A percentile compares a stretch with the other conserved stretches of the same genome.
These are phyloP conservation scores for Listronotus bonariensis DNA, from an alignment of 1,140 invertebrate genomes.

Conservation along the genomic window DNA sequence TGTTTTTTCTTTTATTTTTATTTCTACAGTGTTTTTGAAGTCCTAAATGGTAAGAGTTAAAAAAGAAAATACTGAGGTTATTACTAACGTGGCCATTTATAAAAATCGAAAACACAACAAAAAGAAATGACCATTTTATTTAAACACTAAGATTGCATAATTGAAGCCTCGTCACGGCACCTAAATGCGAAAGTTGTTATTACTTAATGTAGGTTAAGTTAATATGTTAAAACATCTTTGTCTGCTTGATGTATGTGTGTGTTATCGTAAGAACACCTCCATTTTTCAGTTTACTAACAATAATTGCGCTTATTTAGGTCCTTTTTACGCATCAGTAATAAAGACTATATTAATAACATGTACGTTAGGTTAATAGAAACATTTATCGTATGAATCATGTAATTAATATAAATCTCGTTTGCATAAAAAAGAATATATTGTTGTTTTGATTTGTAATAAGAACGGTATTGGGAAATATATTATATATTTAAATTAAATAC, in stretches of 20 bases:
- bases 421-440: conserved; percentile 7
- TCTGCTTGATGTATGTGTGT: conserved; percentile 26
- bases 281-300: conserved; percentile 31
- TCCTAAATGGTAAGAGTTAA: too few relatives aligned
- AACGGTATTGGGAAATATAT: too few relatives aligned
- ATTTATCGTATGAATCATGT: conserved; percentile 24
- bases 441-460: too few relatives aligned
- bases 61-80: too few relatives aligned
- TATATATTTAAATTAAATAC: too few relatives aligned
- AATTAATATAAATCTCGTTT: conserved; percentile 16
- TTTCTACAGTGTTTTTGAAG: too few relatives aligned
- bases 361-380: conserved; percentile 10
- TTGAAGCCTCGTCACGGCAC: conserved; percentile 28
- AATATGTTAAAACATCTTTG: conserved; percentile 32
- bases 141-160: conserved; percentile 20
- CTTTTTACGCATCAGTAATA: conserved; percentile 29
- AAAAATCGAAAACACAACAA: too few relatives aligned
- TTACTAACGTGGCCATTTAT: too few relatives aligned
- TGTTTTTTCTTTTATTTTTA: too few relatives aligned
- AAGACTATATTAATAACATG: conserved; percentile 14
- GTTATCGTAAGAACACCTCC: conserved; percentile 22
- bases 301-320: conserved; percentile 34
- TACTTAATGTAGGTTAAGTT: conserved; percentile 37
- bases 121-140: too few relatives aligned
- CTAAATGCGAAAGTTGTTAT: conserved; percentile 34